Conservation (phyloP, 1,140 invertebrate genomes). For the Drosophila auraria region DNA sequence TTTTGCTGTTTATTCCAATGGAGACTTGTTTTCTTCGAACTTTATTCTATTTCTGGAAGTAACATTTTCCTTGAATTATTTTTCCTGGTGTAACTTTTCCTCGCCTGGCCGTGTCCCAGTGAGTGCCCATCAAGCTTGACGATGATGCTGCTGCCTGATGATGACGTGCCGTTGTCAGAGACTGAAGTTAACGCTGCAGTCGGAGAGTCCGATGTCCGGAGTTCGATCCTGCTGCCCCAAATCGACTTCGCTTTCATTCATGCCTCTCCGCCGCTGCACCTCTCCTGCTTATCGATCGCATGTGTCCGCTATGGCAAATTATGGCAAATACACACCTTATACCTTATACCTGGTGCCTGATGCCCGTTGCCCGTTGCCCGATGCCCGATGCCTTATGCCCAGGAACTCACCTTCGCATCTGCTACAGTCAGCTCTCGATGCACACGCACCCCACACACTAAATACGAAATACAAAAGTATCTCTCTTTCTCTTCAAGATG, state of each 20-base stretch:
- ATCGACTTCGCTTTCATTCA: slow-evolving; percentile 76
- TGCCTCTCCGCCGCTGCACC: slow-evolving; percentile 22
- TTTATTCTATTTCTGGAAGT: too few species aligned
- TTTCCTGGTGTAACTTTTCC: slow-evolving; percentile 35
- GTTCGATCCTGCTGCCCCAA: slow-evolving; percentile 37
- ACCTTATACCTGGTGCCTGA: slow-evolving; percentile 10
- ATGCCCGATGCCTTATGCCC: slow-evolving; percentile 11
- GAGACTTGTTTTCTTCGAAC: too few species aligned
- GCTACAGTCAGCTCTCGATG: slow-evolving; percentile 42
- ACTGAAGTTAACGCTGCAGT: slow-evolving; percentile 51
- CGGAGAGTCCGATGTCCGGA: slow-evolving; percentile 35
- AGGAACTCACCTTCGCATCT: slow-evolving; percentile 29
- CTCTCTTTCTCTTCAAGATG: slow-evolving; percentile 10
- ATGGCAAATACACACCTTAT: slow-evolving; percentile 85
- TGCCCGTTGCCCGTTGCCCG: slow-evolving; percentile 11
- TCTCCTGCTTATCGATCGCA: slow-evolving; percentile 18
- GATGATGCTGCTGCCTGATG: slow-evolving; percentile 57
- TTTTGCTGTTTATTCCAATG: too few species aligned
- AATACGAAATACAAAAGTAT: slow-evolving; percentile 8
- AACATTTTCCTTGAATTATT: neutral
- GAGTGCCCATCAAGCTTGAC: slow-evolving; percentile 69
- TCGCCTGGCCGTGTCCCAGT: slow-evolving; percentile 33
- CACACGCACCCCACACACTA: slow-evolving; percentile 51
- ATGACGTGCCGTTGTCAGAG: slow-evolving; percentile 75
- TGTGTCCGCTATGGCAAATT: slow-evolving; percentile 83